Evolutionary conservation across 2,797 vertebrate species (phyloP).

Genomic region (Limnodromus scolopaceus): DNA sequence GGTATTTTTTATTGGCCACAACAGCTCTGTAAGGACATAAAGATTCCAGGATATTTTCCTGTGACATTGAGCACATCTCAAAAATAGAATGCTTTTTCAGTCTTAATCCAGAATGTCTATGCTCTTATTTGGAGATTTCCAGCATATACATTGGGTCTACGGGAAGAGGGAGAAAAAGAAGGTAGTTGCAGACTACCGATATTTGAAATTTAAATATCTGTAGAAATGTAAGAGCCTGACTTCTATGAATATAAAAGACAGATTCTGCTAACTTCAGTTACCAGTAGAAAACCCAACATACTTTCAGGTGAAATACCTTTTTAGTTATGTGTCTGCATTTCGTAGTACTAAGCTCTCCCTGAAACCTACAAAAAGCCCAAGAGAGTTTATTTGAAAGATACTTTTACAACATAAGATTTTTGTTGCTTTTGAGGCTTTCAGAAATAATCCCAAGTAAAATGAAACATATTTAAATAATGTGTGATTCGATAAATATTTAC

Average conservation of each 20-base stretch:
- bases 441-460: background rate
- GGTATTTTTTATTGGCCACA: background rate
- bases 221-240: background rate
- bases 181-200: background rate
- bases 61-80: background rate
- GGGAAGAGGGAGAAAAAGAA: background rate
- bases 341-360: background rate
- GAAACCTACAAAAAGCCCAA: background rate
- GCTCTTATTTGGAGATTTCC: background rate
- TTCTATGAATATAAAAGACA: background rate
- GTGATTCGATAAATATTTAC: background rate
- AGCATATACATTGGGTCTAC: background rate
- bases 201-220: background rate
- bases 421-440: background rate
- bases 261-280: background rate
- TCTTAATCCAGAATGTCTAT: background rate
- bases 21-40: background rate
- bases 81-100: background rate
- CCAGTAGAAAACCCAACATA: fast-evolving
- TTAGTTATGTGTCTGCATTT: background rate
- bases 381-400: background rate
- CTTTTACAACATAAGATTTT: background rate
- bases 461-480: background rate
- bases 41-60: background rate
- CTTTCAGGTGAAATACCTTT: background rate